These are phyloP conservation scores for Aphidoletes aphidimyza DNA, from an alignment of 2,888 invertebrate species.

Conservation along the genomic window DNA sequence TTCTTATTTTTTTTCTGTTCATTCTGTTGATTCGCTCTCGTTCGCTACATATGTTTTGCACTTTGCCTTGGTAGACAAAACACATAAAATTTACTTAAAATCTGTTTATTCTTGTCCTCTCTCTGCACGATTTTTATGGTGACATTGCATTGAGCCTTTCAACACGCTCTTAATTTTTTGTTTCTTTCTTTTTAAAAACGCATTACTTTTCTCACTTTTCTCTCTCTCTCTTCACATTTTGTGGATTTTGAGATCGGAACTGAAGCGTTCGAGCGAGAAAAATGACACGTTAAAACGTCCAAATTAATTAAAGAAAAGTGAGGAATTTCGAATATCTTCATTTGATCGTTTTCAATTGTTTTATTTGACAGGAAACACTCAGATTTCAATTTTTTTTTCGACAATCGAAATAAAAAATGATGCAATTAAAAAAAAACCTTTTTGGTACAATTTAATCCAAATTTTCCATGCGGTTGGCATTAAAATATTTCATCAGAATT, in stretches of 20 bases:
- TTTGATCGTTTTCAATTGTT: not conserved
- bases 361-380: not conserved
- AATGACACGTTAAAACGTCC: not conserved
- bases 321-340: conserved; percentile 19
- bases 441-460: too few species aligned
- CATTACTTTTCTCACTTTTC: not conserved
- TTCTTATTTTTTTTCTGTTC: not conserved
- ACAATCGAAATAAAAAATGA: not conserved
- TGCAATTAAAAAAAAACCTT: not conserved
- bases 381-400: not conserved
- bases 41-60: conserved; percentile 1
- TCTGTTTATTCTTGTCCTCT: conserved; percentile 7
- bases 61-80: conserved; percentile 51
- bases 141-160: conserved; percentile 24
- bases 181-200: too few species aligned
- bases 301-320: conserved; percentile 7
- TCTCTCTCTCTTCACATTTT: not conserved
- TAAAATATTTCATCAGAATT: too few species aligned
- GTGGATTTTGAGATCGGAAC: not conserved
- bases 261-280: not conserved
- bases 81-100: conserved; percentile 35
- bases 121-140: not conserved
- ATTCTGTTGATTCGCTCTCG: too few species aligned
- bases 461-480: too few species aligned
- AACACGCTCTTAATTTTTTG: not conserved